Percentiles rank a stretch among this genome's conserved stretches.
These are phyloP conservation scores for Aphidius gifuensis DNA, from an alignment of 1,140 invertebrate species.

Conservation along the genomic window DNA sequence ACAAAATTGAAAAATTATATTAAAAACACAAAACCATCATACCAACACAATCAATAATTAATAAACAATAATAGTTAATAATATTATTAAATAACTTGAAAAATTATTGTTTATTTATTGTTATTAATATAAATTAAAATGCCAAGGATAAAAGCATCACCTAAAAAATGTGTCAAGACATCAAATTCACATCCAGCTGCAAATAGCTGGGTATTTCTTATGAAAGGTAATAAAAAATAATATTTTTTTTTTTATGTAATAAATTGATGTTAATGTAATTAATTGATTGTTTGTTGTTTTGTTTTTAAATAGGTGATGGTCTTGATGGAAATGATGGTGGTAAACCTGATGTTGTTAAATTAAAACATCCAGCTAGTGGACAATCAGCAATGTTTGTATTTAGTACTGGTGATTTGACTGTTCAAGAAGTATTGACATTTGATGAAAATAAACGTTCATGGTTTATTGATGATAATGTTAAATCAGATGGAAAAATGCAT, in stretches of 20 bases:
- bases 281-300: constrained; percentile 7
- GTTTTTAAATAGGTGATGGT: constrained; percentile 45
- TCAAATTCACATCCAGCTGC: constrained; percentile 38
- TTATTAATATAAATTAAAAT: constrained; percentile 37
- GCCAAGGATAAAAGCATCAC: constrained; percentile 58
- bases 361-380: constrained; percentile 65
- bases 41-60: constrained; percentile 1
- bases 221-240: constrained; percentile 57
- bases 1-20: constrained; percentile 12
- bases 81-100: too few species aligned
- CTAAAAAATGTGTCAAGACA: constrained; percentile 59
- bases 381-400: constrained; percentile 63
- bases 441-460: constrained; percentile 66
- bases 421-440: constrained; percentile 68
- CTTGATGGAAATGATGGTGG: constrained; percentile 57
- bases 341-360: constrained; percentile 70
- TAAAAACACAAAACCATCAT: constrained; percentile 22
- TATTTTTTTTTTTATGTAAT: constrained; percentile 1
- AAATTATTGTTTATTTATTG: too few species aligned
- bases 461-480: constrained; percentile 69
- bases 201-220: constrained; percentile 66
- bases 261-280: neutral
- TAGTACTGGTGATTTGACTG: constrained; percentile 55
- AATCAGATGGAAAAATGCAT: constrained; percentile 71
- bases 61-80: neutral